A percentile compares a stretch with the other conserved stretches of the same genome.
These are phyloP conservation scores for Drosophila gaucha DNA, from an alignment of 2,888 invertebrate species.

Conservation along the genomic window DNA sequence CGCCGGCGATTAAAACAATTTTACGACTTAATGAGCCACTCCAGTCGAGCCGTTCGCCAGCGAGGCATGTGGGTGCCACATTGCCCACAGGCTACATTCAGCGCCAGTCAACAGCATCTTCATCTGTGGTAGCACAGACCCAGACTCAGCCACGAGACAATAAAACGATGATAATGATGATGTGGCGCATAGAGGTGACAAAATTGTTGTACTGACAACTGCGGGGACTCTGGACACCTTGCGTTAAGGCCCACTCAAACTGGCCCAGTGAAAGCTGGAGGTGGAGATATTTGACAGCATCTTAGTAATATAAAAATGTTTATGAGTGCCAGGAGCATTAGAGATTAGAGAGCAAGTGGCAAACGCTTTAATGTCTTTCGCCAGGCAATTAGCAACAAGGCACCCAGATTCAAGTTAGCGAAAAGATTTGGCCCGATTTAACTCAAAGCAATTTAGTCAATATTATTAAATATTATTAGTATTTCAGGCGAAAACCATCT, in stretches of 20 bases:
- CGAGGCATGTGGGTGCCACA: conserved; percentile 74
- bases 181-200: conserved; percentile 75
- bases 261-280: conserved; percentile 24
- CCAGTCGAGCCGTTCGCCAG: conserved; percentile 48
- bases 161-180: conserved; percentile 73
- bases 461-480: too few relatives aligned
- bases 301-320: conserved; percentile 61
- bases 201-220: conserved; percentile 67
- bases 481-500: too few relatives aligned
- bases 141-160: conserved; percentile 48
- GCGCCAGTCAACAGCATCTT: conserved; percentile 1
- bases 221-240: conserved; percentile 22
- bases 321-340: conserved; percentile 54
- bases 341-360: conserved; percentile 49
- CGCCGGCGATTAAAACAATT: conserved; percentile 70
- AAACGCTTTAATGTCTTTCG: conserved; percentile 47
- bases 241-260: conserved; percentile 23
- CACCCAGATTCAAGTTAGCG: conserved; percentile 10
- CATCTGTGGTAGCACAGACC: conserved; percentile 14
- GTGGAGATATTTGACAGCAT: conserved; percentile 47
- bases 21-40: conserved; percentile 81
- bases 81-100: conserved; percentile 55
- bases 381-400: conserved; percentile 45
- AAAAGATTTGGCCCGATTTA: conserved; percentile 11
- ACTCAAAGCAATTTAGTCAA: too few relatives aligned